These are phyloP conservation scores for Ornithoptera priamus DNA, from an alignment of 2,888 invertebrate species.

Conservation along the genomic window DNA sequence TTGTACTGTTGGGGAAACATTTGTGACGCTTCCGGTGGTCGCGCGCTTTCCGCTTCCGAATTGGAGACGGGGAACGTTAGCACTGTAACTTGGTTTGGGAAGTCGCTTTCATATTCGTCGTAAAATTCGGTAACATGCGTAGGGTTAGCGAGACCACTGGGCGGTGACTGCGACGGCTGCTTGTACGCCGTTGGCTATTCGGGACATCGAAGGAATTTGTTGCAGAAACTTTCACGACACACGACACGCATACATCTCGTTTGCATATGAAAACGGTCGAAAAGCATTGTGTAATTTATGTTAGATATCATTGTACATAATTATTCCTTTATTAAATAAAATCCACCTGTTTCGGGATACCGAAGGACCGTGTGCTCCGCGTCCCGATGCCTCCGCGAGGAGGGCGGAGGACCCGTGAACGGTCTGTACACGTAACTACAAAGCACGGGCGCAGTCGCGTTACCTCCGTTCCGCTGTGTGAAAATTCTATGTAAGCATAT, in stretches of 20 bases:
- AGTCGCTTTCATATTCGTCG: conserved; percentile 66
- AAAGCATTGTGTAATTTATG: conserved; percentile 15
- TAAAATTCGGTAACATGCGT: conserved; percentile 69
- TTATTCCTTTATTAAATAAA: conserved; percentile 10
- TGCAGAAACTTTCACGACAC: neutral
- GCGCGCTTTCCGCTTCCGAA: conserved; percentile 40
- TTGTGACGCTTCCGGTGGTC: conserved; percentile 37
- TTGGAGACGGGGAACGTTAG: conserved; percentile 50
- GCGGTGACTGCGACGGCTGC: conserved; percentile 3
- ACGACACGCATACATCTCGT: conserved; percentile 8
- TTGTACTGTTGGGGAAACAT: conserved; percentile 33
- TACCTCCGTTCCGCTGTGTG: conserved; percentile 67
- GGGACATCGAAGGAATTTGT: neutral
- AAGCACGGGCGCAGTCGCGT: neutral
- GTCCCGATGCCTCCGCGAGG: neutral
- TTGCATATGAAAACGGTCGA: conserved; percentile 3
- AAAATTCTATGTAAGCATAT: conserved; percentile 75
- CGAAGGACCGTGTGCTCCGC: neutral
- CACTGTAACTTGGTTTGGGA: conserved; percentile 68
- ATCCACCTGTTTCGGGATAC: neutral
- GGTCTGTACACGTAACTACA: neutral
- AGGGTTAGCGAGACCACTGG: conserved; percentile 58
- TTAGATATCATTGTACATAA: conserved; percentile 18
- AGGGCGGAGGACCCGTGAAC: neutral
- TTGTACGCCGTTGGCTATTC: neutral